These are phyloP conservation scores for Lycopodina hypogea DNA, from an alignment of 37 sponge, comb jelly and placozoan species.

Conservation along the genomic window DNA sequence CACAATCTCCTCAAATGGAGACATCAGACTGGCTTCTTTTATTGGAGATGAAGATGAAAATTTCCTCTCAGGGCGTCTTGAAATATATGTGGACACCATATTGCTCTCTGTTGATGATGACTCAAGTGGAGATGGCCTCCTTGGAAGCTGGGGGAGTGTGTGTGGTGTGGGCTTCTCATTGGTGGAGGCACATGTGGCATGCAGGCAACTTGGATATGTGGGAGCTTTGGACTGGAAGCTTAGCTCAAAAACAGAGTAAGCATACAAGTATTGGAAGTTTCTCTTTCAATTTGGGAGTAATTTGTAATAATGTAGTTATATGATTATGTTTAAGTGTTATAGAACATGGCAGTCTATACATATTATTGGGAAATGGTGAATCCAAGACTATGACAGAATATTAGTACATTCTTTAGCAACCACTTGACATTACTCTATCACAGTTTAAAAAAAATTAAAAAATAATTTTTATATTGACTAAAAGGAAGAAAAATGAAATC, in stretches of 20 bases:
- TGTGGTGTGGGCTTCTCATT: conserved; percentile 21
- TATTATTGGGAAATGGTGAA: no score
- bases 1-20: conserved; percentile 2
- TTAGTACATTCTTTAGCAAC: no score
- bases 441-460: no score
- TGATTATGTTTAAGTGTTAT: no score
- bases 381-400: no score
- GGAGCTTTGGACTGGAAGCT: conserved; percentile 12
- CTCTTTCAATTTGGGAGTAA: neutral
- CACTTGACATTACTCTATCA: no score
- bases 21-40: conserved; percentile 9
- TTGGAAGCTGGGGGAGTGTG: conserved; percentile 33
- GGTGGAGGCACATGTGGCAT: conserved; percentile 35
- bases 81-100: neutral
- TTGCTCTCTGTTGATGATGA: neutral
- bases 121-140: neutral
- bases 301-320: neutral
- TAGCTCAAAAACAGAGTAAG: conserved; percentile 23
- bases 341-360: no score
- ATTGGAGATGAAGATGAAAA: neutral
- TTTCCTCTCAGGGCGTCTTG: conserved; percentile 4
- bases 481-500: no score
- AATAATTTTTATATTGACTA: no score
- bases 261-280: no score
- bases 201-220: conserved; percentile 24